Conservation (phyloP, 2,888 invertebrate genomes). For the Cosmopolites sordidus region DNA sequence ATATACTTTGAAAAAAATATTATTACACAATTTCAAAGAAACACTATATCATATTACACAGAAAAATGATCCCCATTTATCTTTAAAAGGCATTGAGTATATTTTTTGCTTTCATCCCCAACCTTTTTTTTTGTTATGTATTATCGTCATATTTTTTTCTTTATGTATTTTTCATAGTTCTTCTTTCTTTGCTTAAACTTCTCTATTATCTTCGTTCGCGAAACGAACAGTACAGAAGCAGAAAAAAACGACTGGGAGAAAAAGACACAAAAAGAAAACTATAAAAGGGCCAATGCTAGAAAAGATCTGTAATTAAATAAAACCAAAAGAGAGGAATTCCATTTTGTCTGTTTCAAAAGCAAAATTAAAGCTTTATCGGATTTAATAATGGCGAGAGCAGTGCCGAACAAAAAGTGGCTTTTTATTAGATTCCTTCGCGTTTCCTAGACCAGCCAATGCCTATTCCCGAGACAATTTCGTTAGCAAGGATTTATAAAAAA, state of each 20-base stretch:
- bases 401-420: not conserved
- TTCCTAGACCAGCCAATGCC: not conserved
- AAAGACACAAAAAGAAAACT: not conserved
- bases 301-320: slow-evolving; percentile 2
- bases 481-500: too few species aligned
- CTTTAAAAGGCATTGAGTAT: slow-evolving; percentile 44
- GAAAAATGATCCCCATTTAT: not conserved
- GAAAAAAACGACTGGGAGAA: not conserved
- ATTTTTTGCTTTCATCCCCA: slow-evolving; percentile 21
- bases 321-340: not conserved
- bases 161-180: slow-evolving; percentile 1
- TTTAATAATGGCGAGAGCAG: slow-evolving; percentile 3
- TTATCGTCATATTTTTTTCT: not conserved
- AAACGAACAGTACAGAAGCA: not conserved
- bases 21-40: not conserved
- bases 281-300: not conserved
- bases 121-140: not conserved
- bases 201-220: not conserved
- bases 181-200: not conserved
- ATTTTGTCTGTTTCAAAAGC: not conserved
- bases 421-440: not conserved
- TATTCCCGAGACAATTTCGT: too few species aligned
- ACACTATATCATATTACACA: not conserved
- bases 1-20: too few species aligned
- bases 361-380: slow-evolving; percentile 2